Base-by-base conservation (phyloP, 35 echinoderm and acorn worm species). In the Lytechinus variegatus region DNA sequence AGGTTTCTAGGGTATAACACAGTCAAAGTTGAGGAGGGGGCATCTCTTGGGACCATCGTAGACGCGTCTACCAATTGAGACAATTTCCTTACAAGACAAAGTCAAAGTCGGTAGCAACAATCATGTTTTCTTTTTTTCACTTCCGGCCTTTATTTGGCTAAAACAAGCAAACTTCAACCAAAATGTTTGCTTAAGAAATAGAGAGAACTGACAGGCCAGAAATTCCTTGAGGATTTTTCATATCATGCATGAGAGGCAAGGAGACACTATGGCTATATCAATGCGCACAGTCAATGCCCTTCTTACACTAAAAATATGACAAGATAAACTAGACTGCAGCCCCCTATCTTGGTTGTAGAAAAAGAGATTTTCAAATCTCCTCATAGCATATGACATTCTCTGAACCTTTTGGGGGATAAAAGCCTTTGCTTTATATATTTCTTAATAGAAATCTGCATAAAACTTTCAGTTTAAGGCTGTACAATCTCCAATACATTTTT, bases 121-220 rank as follows among this genome's bases (percentile, higher is more conserved):
- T 79, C 66, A 79, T 79, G 66, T 79, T 79, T 79, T 79, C 66
- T 79, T 79, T 79, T 79, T 27, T 79, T n/a, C 66, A 79, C 66
- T 79, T 79, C 66, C 66, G 66, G 66, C 66, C 66, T 79, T 79
- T 79, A 79, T 79, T 79, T 79, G 66, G 66, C 66, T 79, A 79
- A 79, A 79, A 79, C 66, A 79, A 79, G 66, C 66, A 79, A 79
- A 6, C 33, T 79, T 79, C 66, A 79, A 79, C 66, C 66, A 16
- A 79, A 58, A 79, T 79, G 66, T 79, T 79, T 79, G 14, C n/a
- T 19, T 79, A 79, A 79, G 66, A 24, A 79, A 24, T 24, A n/a
- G 24, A 21, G n/a, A 14, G 66, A 16, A 79, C 12, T 79, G 66
- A 79, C 66, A n/a, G 66, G 66, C 66, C 66, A 0, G 8, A 79